Conservation (phyloP, 2,888 invertebrate species). For the Leptura quadrifasciata region DNA sequence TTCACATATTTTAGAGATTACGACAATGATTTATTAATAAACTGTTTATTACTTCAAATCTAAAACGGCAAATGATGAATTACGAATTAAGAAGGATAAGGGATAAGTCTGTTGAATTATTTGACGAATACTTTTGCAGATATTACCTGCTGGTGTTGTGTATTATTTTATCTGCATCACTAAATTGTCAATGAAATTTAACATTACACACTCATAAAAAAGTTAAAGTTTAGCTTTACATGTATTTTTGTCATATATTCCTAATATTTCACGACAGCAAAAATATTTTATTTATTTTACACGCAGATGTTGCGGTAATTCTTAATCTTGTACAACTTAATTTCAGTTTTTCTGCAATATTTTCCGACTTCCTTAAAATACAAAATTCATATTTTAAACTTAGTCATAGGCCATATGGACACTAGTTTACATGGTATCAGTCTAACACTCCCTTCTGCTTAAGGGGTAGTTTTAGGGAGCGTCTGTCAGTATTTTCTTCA, state of each 20-base stretch:
- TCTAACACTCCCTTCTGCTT: too few relatives aligned
- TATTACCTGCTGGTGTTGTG: slow-evolving; percentile 6
- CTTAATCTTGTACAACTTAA: slow-evolving; percentile 1
- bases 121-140: slow-evolving; percentile 8
- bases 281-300: background rate
- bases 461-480: too few relatives aligned
- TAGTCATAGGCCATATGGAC: too few relatives aligned
- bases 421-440: too few relatives aligned
- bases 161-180: slow-evolving; percentile 25
- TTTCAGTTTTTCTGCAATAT: too few relatives aligned
- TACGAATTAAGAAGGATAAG: background rate
- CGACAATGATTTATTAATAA: background rate
- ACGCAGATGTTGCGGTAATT: background rate
- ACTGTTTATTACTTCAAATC: background rate
- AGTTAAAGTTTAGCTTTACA: background rate
- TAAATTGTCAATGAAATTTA: too few relatives aligned
- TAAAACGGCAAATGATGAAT: background rate
- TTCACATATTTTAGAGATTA: background rate
- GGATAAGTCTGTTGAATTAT: background rate
- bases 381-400: too few relatives aligned
- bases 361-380: too few relatives aligned
- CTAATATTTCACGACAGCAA: background rate
- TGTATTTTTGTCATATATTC: background rate
- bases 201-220: background rate
- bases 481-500: too few relatives aligned